phyloP scores from a whole-genome alignment of 2,888 invertebrate species.

The Pomacea canaliculata region DNA sequence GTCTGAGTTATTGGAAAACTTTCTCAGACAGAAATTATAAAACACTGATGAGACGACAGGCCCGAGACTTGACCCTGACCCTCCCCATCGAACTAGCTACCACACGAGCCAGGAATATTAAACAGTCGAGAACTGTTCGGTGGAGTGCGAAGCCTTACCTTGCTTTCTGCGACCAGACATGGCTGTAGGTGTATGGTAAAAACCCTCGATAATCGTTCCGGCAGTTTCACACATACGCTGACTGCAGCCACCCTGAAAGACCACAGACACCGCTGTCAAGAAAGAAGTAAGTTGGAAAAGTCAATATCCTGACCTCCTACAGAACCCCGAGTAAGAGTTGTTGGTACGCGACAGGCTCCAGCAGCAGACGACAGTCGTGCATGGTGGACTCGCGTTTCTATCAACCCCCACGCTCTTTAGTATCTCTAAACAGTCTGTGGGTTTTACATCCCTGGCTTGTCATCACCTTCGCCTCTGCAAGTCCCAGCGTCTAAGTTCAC shows the following conservation, averaged over 20 bases:
- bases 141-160: background rate
- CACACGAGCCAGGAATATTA: too few relatives aligned
- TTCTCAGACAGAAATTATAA: too few relatives aligned
- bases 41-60: too few relatives aligned
- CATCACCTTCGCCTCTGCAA: background rate
- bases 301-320: too few relatives aligned
- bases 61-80: too few relatives aligned
- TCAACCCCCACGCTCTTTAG: background rate
- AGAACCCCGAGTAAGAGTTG: background rate
- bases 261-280: background rate
- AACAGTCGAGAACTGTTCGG: too few relatives aligned
- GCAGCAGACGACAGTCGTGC: background rate
- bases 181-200: background rate
- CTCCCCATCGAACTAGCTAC: too few relatives aligned
- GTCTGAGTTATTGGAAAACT: too few relatives aligned
- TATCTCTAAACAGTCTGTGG: background rate
- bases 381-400: background rate
- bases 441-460: background rate
- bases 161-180: conserved; percentile 8
- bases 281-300: background rate
- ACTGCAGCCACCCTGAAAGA: conserved; percentile 2
- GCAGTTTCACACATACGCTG: background rate
- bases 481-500: background rate
- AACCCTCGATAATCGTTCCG: background rate
- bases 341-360: background rate